Percentiles rank a stretch among this genome's conserved stretches.
Conservation (phyloP, 2,888 invertebrate genomes). For the Tipula lateralis region DNA sequence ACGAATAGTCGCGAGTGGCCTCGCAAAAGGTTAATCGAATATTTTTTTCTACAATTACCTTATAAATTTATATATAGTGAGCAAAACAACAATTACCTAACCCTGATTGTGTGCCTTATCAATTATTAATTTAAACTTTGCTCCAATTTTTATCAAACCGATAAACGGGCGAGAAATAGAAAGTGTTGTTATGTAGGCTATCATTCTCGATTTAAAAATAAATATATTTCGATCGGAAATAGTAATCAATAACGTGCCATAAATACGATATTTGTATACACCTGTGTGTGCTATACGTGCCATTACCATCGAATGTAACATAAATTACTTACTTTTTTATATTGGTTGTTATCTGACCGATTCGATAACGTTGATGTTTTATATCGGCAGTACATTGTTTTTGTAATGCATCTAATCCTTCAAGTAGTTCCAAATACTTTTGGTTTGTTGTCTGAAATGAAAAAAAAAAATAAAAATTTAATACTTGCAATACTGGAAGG, state of each 20-base stretch:
- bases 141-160: neutral
- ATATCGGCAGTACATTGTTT: conserved; percentile 83
- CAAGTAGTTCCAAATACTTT: conserved; percentile 77
- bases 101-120: neutral
- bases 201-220: neutral
- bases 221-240: neutral
- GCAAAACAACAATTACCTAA: neutral
- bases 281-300: neutral
- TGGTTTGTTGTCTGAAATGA: conserved; percentile 66
- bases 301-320: neutral
- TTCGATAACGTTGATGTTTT: conserved; percentile 85
- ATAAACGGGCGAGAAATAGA: neutral
- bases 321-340: conserved; percentile 64
- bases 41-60: neutral
- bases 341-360: conserved; percentile 72
- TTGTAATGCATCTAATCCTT: conserved; percentile 77
- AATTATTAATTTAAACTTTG: neutral
- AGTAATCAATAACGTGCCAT: neutral
- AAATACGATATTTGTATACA: neutral
- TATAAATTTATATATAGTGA: neutral
- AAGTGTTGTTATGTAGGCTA: neutral
- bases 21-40: neutral
- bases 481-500: too few relatives aligned
- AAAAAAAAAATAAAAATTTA: conserved; percentile 37
- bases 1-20: neutral